phyloP scores from a whole-genome alignment of 2,888 invertebrate species.

The Cremastobaeus sp. region DNA sequence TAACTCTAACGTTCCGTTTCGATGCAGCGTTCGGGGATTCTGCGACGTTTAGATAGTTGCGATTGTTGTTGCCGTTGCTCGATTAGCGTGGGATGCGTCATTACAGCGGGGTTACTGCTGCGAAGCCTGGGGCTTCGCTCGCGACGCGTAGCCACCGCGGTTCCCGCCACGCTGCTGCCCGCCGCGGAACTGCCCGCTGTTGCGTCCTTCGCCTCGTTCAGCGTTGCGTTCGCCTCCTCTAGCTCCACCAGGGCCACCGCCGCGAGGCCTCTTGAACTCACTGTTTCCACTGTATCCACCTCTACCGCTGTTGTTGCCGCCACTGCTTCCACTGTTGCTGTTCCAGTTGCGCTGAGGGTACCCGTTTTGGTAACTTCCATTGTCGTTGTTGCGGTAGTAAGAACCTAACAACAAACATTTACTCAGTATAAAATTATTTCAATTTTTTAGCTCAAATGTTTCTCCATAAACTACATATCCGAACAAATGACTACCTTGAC shows the following conservation, averaged over 20 bases:
- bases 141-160: conserved; percentile 74
- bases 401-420: conserved; percentile 64
- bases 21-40: conserved; percentile 27
- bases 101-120: conserved; percentile 70
- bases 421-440: background rate
- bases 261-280: conserved; percentile 71
- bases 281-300: conserved; percentile 72
- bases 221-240: conserved; percentile 71
- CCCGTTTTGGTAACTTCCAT: conserved; percentile 76
- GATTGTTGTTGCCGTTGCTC: conserved; percentile 18
- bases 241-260: conserved; percentile 68
- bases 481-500: conserved; percentile 19
- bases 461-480: background rate
- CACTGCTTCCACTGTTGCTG: conserved; percentile 67
- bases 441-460: background rate
- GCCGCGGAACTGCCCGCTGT: conserved; percentile 72
- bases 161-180: conserved; percentile 75
- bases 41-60: conserved; percentile 22
- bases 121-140: conserved; percentile 73
- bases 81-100: background rate
- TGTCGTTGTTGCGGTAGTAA: conserved; percentile 76
- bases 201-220: conserved; percentile 69
- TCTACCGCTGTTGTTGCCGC: conserved; percentile 43
- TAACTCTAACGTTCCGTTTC: conserved; percentile 25
- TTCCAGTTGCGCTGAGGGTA: conserved; percentile 76